Percentiles rank a stretch among this genome's conserved stretches.
These are phyloP conservation scores for Lerista edwardsae DNA, from an alignment of 2,797 vertebrate genomes.

Conservation along the genomic window DNA sequence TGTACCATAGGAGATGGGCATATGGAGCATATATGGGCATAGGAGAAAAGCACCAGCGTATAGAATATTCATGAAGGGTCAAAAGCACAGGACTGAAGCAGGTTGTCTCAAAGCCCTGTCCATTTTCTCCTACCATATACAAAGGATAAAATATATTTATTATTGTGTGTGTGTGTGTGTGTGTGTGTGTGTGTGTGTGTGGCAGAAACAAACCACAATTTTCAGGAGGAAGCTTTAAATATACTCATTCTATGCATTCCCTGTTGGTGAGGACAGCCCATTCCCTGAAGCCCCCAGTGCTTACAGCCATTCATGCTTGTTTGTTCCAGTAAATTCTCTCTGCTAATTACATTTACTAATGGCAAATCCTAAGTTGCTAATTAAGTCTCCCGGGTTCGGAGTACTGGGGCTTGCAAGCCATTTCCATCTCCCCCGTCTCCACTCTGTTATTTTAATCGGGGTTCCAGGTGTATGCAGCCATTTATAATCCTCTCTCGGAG, in stretches of 20 bases:
- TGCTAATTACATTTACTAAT: not conserved
- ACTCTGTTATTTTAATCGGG: fast-evolving
- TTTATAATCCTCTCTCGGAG: fast-evolving
- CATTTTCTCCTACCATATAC: no score
- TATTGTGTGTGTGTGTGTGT: no score
- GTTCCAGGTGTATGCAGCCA: not conserved
- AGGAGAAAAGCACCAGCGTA: no score
- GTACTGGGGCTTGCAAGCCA: not conserved
- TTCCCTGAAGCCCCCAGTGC: slow-evolving; percentile 36
- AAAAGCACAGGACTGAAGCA: no score
- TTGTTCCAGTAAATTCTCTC: slow-evolving; percentile 40
- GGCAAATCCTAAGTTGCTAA: slow-evolving; percentile 25
- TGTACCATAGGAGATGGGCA: no score
- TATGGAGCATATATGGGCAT: no score
- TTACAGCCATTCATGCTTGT: slow-evolving; percentile 18
- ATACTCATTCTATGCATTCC: not conserved
- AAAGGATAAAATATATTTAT: no score
- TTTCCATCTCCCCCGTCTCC: not conserved
- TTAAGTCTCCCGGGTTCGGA: not conserved
- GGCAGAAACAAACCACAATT: not conserved
- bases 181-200: no score
- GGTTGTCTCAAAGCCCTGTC: no score
- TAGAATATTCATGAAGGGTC: no score
- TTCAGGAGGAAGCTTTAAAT: slow-evolving; percentile 15
- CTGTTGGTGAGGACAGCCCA: not conserved